A percentile compares a stretch with the other conserved stretches of the same genome.
phyloP scores from a whole-genome alignment of 2,888 invertebrate genomes.

The Gortyna flavago region DNA sequence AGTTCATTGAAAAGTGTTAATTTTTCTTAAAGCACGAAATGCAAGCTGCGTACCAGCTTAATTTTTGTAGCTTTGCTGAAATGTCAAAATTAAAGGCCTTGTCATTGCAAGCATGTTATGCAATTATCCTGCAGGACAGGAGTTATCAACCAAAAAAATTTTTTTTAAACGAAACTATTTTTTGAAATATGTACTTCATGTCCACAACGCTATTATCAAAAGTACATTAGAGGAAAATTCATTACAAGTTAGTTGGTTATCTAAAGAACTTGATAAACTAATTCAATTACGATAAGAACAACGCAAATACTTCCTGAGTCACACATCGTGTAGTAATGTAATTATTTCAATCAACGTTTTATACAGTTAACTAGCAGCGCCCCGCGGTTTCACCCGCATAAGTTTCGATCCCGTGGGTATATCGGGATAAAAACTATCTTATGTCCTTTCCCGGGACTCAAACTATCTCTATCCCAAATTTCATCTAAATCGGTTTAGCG shows the following conservation, averaged over 20 bases:
- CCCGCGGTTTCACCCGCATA: no score
- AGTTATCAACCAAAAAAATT: background rate
- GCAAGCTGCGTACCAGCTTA: background rate
- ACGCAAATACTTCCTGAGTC: conserved; percentile 32
- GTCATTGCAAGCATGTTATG: background rate
- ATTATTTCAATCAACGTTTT: conserved; percentile 36
- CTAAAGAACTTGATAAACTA: conserved; percentile 45
- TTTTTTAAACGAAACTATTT: no score
- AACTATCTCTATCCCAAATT: no score
- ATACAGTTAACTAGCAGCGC: conserved; percentile 1
- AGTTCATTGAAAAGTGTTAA: background rate
- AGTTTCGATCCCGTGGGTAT: no score
- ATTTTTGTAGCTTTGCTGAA: background rate
- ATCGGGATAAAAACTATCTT: no score
- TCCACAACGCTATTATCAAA: background rate
- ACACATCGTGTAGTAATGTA: conserved; percentile 10
- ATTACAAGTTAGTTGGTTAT: conserved; percentile 17
- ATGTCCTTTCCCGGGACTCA: no score
- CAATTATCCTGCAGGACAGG: background rate
- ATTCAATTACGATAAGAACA: conserved; percentile 52
- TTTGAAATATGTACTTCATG: no score
- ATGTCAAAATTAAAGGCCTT: background rate
- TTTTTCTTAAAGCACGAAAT: background rate
- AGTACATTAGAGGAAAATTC: conserved; percentile 2
- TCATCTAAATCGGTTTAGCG: no score